Evolutionary conservation across 2,888 invertebrate species (phyloP).

Genomic region (Apamea sordens): DNA sequence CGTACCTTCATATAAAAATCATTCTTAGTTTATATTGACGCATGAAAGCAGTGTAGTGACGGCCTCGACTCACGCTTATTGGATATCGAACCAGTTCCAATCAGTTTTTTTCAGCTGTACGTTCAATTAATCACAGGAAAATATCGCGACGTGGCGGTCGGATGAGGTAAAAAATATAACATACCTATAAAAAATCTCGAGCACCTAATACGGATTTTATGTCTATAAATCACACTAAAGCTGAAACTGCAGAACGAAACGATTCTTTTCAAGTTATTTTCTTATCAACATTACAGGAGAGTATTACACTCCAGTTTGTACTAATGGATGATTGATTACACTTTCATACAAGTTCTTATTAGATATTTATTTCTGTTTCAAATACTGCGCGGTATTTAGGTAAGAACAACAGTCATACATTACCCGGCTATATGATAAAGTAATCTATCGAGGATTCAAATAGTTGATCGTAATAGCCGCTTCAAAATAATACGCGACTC

Average conservation of each 20-base stretch:
- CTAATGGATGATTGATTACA: slow-evolving; percentile 63
- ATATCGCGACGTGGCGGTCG: slow-evolving; percentile 52
- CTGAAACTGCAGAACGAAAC: slow-evolving; percentile 55
- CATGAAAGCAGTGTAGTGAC: slow-evolving; percentile 44
- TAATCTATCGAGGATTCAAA: slow-evolving; percentile 77
- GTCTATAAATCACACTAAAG: slow-evolving; percentile 64
- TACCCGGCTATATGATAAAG: slow-evolving; percentile 66
- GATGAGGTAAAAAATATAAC: slow-evolving; percentile 60
- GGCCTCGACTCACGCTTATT: slow-evolving; percentile 53
- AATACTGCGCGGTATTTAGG: slow-evolving; percentile 63
- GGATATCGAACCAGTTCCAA: slow-evolving; percentile 64
- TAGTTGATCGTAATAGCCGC: slow-evolving; percentile 82
- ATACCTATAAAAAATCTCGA: slow-evolving; percentile 52
- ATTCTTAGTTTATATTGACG: slow-evolving; percentile 38
- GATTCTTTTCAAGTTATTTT: slow-evolving; percentile 63
- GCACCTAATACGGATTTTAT: slow-evolving; percentile 62
- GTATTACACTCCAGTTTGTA: slow-evolving; percentile 55
- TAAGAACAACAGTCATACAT: slow-evolving; percentile 70
- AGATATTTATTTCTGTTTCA: slow-evolving; percentile 62
- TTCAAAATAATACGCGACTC: slow-evolving; percentile 78
- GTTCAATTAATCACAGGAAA: slow-evolving; percentile 72
- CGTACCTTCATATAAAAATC: slow-evolving; percentile 51
- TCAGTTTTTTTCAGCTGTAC: slow-evolving; percentile 64
- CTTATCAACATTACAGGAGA: slow-evolving; percentile 53
- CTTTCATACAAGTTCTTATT: slow-evolving; percentile 56